Evolutionary conservation across 2,797 vertebrate species (phyloP).

Genomic region (Pteronotus mesoamericanus): DNA sequence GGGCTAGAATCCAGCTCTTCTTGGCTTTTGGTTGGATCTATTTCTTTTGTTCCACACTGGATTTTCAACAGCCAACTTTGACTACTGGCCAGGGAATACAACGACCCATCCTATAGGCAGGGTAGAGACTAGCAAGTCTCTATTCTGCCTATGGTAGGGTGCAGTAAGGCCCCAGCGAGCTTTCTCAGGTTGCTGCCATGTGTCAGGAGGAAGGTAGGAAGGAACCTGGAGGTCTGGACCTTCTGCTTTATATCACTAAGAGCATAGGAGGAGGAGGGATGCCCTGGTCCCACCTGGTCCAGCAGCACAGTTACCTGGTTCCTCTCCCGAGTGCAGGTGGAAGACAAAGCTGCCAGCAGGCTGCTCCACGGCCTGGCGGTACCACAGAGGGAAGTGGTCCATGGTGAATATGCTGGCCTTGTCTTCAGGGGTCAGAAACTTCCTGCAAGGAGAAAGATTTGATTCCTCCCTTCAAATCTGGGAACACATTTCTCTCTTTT

Average conservation of each 20-base stretch:
- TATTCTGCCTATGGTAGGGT: no score
- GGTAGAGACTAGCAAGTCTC: no score
- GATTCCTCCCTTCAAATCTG: background rate
- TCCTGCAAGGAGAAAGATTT: constrained; percentile 79
- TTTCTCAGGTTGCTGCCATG: background rate
- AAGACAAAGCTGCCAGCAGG: constrained; percentile 92
- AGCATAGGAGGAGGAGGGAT: no score
- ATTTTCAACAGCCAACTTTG: background rate
- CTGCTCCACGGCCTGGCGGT: constrained; percentile 91
- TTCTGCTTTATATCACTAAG: background rate
- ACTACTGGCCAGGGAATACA: background rate
- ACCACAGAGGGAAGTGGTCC: constrained; percentile 97
- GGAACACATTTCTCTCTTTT: background rate
- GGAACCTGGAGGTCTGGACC: accelerated
- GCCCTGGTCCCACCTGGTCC: accelerated
- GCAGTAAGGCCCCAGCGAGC: background rate
- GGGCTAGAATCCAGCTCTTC: background rate
- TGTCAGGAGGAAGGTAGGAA: background rate
- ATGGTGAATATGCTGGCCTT: constrained; percentile 94
- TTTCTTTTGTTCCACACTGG: background rate
- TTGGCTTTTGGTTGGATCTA: background rate
- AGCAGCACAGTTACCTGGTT: background rate
- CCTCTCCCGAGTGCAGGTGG: constrained; percentile 83
- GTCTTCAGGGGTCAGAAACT: constrained; percentile 90
- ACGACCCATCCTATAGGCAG: background rate